Evolutionary conservation across 2,113 vertebrate genomes (phyloP).

Genomic region (Xenopus borealis): DNA sequence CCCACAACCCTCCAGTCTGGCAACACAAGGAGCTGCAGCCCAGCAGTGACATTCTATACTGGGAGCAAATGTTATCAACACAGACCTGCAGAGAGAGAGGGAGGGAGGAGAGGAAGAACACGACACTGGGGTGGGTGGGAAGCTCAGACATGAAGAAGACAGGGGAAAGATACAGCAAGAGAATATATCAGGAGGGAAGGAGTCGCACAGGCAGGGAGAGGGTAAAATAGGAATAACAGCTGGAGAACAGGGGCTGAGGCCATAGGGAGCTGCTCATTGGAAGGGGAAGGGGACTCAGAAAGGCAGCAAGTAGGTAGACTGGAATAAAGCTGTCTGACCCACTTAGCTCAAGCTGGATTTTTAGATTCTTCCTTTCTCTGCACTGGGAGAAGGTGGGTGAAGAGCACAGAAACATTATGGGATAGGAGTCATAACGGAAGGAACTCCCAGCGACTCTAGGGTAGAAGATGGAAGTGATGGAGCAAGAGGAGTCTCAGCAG

Average conservation of each 20-base stretch:
- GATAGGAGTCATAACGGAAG: background rate
- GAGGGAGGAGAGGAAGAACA: slow-evolving; percentile 21
- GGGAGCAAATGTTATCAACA: slow-evolving; percentile 14
- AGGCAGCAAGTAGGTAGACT: background rate
- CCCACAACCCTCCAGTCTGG: background rate
- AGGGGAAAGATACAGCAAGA: background rate
- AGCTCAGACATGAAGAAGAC: background rate
- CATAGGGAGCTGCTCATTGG: background rate
- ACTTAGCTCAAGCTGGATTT: background rate
- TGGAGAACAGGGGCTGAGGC: background rate
- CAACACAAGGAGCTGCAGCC: slow-evolving; percentile 11
- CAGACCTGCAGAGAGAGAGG: slow-evolving; percentile 9
- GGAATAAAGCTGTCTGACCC: background rate
- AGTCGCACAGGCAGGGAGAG: background rate
- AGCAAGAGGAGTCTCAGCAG: slow-evolving; percentile 17
- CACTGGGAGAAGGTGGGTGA: background rate
- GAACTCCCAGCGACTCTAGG: background rate
- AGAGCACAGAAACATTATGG: background rate
- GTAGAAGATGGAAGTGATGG: slow-evolving; percentile 22
- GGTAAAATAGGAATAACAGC: background rate
- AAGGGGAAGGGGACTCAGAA: no score
- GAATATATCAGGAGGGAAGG: background rate
- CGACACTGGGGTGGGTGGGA: background rate
- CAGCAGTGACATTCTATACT: slow-evolving; percentile 30
- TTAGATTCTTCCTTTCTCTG: background rate